Conservation (phyloP, 2,113 vertebrate genomes). For the Oryzias javanicus region DNA sequence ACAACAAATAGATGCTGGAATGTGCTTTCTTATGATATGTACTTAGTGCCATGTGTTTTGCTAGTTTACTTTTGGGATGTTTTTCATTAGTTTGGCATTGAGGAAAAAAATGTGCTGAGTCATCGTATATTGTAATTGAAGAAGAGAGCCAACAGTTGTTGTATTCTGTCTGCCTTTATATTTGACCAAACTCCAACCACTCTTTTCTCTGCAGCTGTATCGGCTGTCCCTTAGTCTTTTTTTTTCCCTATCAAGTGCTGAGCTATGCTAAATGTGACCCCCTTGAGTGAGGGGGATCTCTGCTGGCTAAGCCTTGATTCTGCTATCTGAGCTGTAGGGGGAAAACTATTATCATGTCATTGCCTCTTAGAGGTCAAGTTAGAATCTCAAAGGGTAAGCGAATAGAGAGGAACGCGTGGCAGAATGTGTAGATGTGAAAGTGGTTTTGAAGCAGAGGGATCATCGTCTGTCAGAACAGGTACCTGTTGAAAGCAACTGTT, state of each 20-base stretch:
- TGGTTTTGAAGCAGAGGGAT: slow-evolving; percentile 12
- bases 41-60: not conserved
- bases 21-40: not conserved
- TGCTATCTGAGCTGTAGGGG: slow-evolving; percentile 44
- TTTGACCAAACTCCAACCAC: slow-evolving; percentile 7
- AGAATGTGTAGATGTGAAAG: slow-evolving; percentile 20
- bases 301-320: slow-evolving; percentile 47
- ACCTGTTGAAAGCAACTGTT: slow-evolving; percentile 11
- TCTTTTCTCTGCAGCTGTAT: slow-evolving; percentile 38
- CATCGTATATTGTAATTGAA: slow-evolving; percentile 48
- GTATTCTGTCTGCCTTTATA: slow-evolving; percentile 10
- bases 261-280: slow-evolving; percentile 64
- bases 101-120: slow-evolving; percentile 28
- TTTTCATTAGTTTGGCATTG: not conserved
- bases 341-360: slow-evolving; percentile 41
- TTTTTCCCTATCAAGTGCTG: slow-evolving; percentile 48
- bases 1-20: not conserved
- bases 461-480: slow-evolving; percentile 58
- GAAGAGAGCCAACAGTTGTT: slow-evolving; percentile 34
- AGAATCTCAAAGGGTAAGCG: slow-evolving; percentile 53
- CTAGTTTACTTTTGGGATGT: not conserved
- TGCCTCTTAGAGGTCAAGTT: slow-evolving; percentile 61
- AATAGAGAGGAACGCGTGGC: slow-evolving; percentile 34
- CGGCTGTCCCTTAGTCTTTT: slow-evolving; percentile 31
- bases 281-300: slow-evolving; percentile 20